A percentile compares a stretch with the other conserved stretches of the same genome.
phyloP scores from a whole-genome alignment of 2,797 vertebrate genomes.

The Amblyopsis hoosieri region DNA sequence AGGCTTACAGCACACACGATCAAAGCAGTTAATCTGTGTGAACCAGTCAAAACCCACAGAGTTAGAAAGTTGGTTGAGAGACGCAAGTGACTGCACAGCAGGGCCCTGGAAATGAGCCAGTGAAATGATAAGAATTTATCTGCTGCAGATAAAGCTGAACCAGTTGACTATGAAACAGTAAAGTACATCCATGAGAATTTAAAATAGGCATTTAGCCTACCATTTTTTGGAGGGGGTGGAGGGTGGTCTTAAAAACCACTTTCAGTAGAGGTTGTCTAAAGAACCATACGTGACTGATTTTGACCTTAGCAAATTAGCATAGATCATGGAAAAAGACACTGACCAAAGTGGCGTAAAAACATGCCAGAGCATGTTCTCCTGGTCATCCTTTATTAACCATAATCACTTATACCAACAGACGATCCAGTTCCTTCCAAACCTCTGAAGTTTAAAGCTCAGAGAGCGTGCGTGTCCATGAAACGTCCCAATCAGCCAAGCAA shows the following conservation, averaged over 20 bases:
- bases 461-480: constrained; percentile 23
- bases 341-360: constrained; percentile 41
- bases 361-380: constrained; percentile 42
- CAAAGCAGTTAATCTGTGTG: constrained; percentile 55
- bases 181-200: constrained; percentile 30
- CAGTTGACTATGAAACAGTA: constrained; percentile 38
- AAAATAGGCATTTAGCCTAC: constrained; percentile 25
- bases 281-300: neutral
- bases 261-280: neutral
- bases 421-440: constrained; percentile 48
- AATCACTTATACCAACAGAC: constrained; percentile 58
- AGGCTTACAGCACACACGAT: constrained; percentile 29
- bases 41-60: constrained; percentile 47
- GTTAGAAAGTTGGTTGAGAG: constrained; percentile 34
- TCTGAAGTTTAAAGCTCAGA: constrained; percentile 42
- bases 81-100: constrained; percentile 17
- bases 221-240: constrained; percentile 2
- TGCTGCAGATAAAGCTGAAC: constrained; percentile 29
- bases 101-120: constrained; percentile 15
- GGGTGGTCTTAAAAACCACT: neutral
- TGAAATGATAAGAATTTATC: constrained; percentile 30
- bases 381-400: constrained; percentile 62
- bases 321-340: constrained; percentile 30
- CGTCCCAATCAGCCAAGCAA: constrained; percentile 20
- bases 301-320: neutral